Evolutionary conservation across 2,888 invertebrate genomes (phyloP).

Genomic region (Galerucella nymphaeae): DNA sequence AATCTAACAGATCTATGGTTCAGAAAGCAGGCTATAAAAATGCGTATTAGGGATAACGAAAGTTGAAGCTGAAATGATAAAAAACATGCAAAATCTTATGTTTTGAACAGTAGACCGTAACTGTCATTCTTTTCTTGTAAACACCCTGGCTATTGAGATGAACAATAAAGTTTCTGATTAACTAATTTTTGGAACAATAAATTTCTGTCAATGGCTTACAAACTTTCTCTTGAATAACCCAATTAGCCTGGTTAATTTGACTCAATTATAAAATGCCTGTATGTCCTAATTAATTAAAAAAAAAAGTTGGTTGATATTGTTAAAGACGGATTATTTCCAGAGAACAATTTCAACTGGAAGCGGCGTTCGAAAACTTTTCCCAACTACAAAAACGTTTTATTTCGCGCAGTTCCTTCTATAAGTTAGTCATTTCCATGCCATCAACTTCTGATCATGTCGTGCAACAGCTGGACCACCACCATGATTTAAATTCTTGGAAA

Average conservation of each 20-base stretch:
- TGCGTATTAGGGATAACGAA: neutral
- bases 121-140: too few species aligned
- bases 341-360: neutral
- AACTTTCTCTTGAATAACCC: neutral
- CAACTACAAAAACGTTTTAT: slow-evolving; percentile 22
- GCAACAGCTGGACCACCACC: slow-evolving; percentile 53
- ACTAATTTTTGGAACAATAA: neutral
- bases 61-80: too few species aligned
- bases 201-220: neutral
- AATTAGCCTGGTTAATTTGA: neutral
- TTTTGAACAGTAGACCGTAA: too few species aligned
- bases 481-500: slow-evolving; percentile 51
- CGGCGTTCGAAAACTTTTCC: slow-evolving; percentile 16
- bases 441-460: slow-evolving; percentile 54
- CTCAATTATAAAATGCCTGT: slow-evolving; percentile 3
- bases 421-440: slow-evolving; percentile 53
- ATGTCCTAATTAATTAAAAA: neutral
- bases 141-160: too few species aligned
- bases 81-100: too few species aligned
- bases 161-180: too few species aligned
- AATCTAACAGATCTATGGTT: slow-evolving; percentile 7
- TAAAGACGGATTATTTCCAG: slow-evolving; percentile 15
- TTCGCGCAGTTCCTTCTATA: slow-evolving; percentile 31
- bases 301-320: slow-evolving; percentile 2
- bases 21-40: slow-evolving; percentile 16